Conservation (phyloP, 2,888 invertebrate species). For the Drosophila acutilabella region DNA sequence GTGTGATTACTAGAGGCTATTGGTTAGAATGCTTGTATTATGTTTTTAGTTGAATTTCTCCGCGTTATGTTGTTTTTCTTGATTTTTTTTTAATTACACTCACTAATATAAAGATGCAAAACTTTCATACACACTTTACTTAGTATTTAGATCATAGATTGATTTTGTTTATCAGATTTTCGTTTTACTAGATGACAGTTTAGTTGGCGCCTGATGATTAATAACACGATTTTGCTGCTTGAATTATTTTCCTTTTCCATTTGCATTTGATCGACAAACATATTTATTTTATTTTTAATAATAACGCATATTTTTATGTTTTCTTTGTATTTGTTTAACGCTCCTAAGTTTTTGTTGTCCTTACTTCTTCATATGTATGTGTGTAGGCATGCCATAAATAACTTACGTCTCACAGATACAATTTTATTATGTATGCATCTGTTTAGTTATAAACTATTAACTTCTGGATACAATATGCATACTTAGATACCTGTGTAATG, state of each 20-base stretch:
- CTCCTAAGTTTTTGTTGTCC: constrained; percentile 17
- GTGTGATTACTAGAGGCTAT: constrained; percentile 27
- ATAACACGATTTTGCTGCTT: constrained; percentile 26
- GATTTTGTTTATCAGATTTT: constrained; percentile 36
- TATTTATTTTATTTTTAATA: constrained; percentile 67
- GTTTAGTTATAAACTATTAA: constrained; percentile 54
- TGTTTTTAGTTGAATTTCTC: constrained; percentile 19
- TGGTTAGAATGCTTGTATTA: constrained; percentile 26
- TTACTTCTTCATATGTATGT: constrained; percentile 38
- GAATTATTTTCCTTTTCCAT: constrained; percentile 14
- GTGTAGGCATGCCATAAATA: constrained; percentile 50
- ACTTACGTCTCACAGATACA: constrained; percentile 79
- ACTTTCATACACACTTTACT: constrained; percentile 71
- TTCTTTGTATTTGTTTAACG: constrained; percentile 19
- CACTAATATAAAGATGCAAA: constrained; percentile 79
- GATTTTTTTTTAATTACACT: constrained; percentile 59
- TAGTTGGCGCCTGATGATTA: constrained; percentile 28
- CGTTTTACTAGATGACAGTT: constrained; percentile 40
- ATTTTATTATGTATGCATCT: constrained; percentile 57
- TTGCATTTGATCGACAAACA: constrained; percentile 56
- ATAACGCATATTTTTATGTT: constrained; percentile 52
- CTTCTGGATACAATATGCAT: constrained; percentile 53
- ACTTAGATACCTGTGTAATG: constrained; percentile 58
- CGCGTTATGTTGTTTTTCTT: constrained; percentile 22
- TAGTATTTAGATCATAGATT: constrained; percentile 68